phyloP scores from a whole-genome alignment of 2,888 invertebrate species.

The Ormyrus rosae region DNA sequence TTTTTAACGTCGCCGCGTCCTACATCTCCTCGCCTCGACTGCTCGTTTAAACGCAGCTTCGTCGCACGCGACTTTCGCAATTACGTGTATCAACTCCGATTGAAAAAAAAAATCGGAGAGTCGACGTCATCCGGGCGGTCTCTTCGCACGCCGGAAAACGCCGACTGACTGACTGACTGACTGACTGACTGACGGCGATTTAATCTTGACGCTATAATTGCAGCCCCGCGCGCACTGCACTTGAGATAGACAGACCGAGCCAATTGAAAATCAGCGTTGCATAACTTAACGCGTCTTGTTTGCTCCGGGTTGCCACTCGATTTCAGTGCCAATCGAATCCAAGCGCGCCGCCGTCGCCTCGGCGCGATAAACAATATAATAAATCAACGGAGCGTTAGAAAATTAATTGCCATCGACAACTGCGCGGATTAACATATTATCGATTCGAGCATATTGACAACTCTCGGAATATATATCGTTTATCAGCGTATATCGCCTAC shows the following conservation, averaged over 20 bases:
- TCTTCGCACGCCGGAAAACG: constrained; percentile 24
- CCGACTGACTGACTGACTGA: neutral
- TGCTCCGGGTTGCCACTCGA: neutral
- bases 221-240: neutral
- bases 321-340: neutral
- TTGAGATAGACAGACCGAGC: neutral
- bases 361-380: too few species aligned
- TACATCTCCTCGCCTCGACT: too few species aligned
- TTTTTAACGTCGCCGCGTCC: too few species aligned
- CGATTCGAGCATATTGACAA: constrained; percentile 5
- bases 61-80: too few species aligned
- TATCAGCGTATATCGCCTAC: too few species aligned
- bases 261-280: constrained; percentile 55
- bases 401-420: constrained; percentile 21
- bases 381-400: neutral
- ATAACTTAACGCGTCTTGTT: constrained; percentile 38
- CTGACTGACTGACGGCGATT: constrained; percentile 52
- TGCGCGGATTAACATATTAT: constrained; percentile 9
- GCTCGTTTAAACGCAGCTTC: too few species aligned
- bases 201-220: constrained; percentile 53
- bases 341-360: too few species aligned
- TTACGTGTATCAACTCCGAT: constrained; percentile 7
- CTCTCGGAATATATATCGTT: neutral
- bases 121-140: neutral
- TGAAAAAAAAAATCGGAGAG: constrained; percentile 39